A percentile compares a stretch with the other conserved stretches of the same genome.
phyloP scores from a whole-genome alignment of 1,140 invertebrate species.

The Artemia franciscana region DNA sequence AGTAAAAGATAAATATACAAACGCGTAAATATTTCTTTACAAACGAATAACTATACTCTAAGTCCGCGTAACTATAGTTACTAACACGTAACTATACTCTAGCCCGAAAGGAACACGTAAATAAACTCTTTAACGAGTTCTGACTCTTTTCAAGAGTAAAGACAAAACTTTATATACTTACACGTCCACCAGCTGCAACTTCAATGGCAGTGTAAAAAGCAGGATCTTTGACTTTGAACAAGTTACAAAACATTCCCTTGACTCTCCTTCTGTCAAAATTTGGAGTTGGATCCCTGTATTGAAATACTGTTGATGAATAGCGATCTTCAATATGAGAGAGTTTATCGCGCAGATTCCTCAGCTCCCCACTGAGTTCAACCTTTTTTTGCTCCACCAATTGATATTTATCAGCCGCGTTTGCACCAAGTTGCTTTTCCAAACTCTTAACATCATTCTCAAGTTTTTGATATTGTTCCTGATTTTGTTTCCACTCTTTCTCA shows the following conservation, averaged over 20 bases:
- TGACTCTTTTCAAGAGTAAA: no score
- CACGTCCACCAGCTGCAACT: constrained; percentile 57
- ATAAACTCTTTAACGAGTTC: no score
- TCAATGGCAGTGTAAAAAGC: constrained; percentile 54
- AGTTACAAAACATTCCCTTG: constrained; percentile 39
- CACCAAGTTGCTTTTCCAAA: constrained; percentile 21
- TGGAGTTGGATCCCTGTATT: constrained; percentile 44
- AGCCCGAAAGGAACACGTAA: no score
- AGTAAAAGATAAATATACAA: no score
- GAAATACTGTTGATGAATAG: constrained; percentile 31
- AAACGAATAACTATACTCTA: no score
- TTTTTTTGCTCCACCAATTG: constrained; percentile 3
- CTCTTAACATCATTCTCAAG: constrained; percentile 33
- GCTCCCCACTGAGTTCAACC: constrained; percentile 1
- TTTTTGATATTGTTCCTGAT: constrained; percentile 6
- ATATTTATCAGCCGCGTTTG: background rate
- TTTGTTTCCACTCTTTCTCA: background rate
- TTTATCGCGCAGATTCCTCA: constrained; percentile 4
- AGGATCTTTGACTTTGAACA: constrained; percentile 51
- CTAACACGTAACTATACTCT: no score
- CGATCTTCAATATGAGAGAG: background rate
- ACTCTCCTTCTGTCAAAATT: constrained; percentile 54
- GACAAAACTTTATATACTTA: no score
- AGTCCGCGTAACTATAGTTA: no score
- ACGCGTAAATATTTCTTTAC: no score